Base-by-base conservation (phyloP, 1,140 invertebrate genomes). In the Mizuhopecten yessoensis region DNA sequence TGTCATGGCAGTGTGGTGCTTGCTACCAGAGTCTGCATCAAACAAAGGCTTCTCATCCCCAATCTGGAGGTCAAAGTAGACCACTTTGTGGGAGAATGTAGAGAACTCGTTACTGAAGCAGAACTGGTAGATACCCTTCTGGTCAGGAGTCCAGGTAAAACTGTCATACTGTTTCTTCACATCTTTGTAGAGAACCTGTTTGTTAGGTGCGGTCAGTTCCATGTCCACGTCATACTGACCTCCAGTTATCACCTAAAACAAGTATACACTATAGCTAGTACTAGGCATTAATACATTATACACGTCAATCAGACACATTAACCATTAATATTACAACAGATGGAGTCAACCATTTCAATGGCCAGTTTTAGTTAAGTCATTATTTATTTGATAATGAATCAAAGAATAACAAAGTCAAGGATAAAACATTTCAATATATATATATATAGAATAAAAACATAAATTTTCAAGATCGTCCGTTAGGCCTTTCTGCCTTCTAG, bases 51-150 rank as follows among this genome's bases (percentile, higher is more conserved):
- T 96, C 96, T 99, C 99, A 39, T 99, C 98, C 0, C 99, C 99
- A 42, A 99, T 98, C 98, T 99, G 98, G 94, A 99, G 98, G 96
- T 99, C 99, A 98, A 99, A 98, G 96, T 99, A 99, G 17, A 99
- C 98, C 91, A 99, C 97, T 97, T 99, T 99, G 95, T 99, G 99
- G n/a, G 99, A 99, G 97, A 99, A 99, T 57, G 99, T 99, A 86
- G 99, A 99, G 96, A 99, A 99, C 96, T 99, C 99, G 97, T 99
- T 99, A 95, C 99, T 99, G 96, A 99, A 99, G 97, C 99, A 99
- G 20, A 98, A 98, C 86, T 96, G 96, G 95, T 99, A 99, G 9
- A 98, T 97, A 91, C 98, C 98, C 91, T 97, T 97, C 86, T 97
- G 95, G 90, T 98, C 97, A 11, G 99, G 97, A 36, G 97, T 98